Conservation (phyloP, 2,113 vertebrate genomes). For the Scalopus aquaticus region DNA sequence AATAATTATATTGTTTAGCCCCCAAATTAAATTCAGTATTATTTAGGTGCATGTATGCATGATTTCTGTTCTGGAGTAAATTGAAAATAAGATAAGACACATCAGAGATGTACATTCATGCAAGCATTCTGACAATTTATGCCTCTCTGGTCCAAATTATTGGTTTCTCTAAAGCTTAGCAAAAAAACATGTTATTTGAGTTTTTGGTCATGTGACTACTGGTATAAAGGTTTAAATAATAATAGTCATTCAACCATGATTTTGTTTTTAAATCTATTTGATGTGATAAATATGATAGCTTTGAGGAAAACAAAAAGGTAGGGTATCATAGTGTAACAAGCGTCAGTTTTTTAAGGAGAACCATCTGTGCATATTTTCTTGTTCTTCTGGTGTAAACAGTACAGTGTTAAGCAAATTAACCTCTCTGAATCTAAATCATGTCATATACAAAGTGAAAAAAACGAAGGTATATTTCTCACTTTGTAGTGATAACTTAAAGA, state of each 20-base stretch:
- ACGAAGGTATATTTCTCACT: not conserved
- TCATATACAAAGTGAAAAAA: not conserved
- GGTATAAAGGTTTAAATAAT: not conserved
- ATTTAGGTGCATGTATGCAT: not conserved
- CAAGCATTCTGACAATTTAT: not conserved
- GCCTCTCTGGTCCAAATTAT: not conserved
- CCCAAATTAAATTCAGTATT: not conserved
- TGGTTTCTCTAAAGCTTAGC: not conserved
- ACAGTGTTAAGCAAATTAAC: not conserved
- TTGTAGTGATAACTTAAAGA: not conserved
- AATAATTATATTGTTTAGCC: not conserved
- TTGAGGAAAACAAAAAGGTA: not conserved
- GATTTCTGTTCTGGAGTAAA: not conserved
- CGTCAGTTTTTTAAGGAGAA: not conserved
- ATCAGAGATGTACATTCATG: not conserved
- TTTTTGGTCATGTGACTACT: not conserved
- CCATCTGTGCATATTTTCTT: not conserved
- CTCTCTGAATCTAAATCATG: not conserved
- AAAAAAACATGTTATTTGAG: not conserved
- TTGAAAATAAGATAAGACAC: not conserved
- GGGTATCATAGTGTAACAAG: not conserved
- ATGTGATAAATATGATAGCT: not conserved
- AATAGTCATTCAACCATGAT: not conserved
- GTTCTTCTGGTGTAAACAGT: not conserved
- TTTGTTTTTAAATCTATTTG: not conserved